Evolutionary conservation across 2,888 invertebrate genomes (phyloP).

Genomic region (Ptychoptera contaminata): DNA sequence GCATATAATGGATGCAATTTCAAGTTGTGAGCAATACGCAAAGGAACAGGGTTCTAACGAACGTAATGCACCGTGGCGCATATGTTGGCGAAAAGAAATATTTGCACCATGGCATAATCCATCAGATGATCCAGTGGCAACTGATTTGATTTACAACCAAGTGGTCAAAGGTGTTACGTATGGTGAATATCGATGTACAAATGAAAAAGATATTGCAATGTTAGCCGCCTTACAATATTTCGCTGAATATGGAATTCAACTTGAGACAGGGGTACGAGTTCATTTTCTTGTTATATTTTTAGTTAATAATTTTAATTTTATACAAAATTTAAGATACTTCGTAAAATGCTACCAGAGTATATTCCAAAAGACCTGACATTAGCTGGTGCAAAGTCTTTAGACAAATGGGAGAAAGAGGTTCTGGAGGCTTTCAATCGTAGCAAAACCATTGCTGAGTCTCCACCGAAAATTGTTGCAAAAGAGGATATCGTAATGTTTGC

Average conservation of each 20-base stretch:
- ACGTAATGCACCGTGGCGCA: slow-evolving; percentile 72
- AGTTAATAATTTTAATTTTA: not conserved
- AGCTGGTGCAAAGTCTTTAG: slow-evolving; percentile 43
- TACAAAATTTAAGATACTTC: slow-evolving; percentile 14
- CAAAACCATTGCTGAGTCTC: slow-evolving; percentile 50
- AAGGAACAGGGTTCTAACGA: slow-evolving; percentile 79
- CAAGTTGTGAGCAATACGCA: slow-evolving; percentile 89
- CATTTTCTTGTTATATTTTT: not conserved
- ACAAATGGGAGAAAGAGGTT: slow-evolving; percentile 57
- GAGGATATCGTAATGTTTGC: slow-evolving; percentile 85
- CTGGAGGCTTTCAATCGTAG: slow-evolving; percentile 54
- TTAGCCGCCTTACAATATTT: slow-evolving; percentile 84
- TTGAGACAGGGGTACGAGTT: slow-evolving; percentile 46
- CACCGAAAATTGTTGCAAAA: slow-evolving; percentile 54
- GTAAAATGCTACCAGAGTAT: slow-evolving; percentile 16
- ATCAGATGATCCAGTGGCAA: slow-evolving; percentile 59
- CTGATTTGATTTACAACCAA: slow-evolving; percentile 80
- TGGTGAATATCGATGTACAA: slow-evolving; percentile 77
- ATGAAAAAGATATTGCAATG: slow-evolving; percentile 74
- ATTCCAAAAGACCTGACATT: slow-evolving; percentile 27
- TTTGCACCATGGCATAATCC: slow-evolving; percentile 90
- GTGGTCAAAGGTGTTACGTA: slow-evolving; percentile 75
- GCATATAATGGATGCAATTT: slow-evolving; percentile 91
- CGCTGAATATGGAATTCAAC: slow-evolving; percentile 55
- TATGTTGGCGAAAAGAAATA: slow-evolving; percentile 79